phyloP scores from a whole-genome alignment of 2,113 vertebrate species.

The Oreochromis aureus region DNA sequence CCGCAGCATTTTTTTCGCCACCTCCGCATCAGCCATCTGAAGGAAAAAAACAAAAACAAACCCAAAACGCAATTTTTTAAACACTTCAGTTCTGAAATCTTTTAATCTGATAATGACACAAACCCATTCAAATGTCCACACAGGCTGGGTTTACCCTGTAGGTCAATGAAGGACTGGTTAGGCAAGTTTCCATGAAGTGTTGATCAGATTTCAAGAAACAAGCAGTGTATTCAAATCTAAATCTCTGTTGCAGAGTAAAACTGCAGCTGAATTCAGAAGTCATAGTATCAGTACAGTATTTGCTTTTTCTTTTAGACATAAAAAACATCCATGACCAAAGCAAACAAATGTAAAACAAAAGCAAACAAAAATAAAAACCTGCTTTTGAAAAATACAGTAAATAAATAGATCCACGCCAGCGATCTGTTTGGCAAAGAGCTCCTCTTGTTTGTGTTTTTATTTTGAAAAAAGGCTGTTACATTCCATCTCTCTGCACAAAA shows the following conservation, averaged over 20 bases:
- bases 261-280: not conserved
- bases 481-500: not conserved
- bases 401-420: not conserved
- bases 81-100: not conserved
- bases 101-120: not conserved
- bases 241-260: not conserved
- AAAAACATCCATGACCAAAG: accelerated
- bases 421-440: not conserved
- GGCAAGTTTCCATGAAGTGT: not conserved
- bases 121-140: not conserved
- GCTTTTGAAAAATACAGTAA: not conserved
- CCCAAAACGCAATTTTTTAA: not conserved
- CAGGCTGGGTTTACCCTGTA: not conserved
- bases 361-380: not conserved
- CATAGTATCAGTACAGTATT: not conserved
- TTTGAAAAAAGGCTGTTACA: not conserved
- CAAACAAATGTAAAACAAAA: not conserved
- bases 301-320: not conserved
- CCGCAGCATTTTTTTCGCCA: conserved; percentile 84
- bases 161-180: not conserved
- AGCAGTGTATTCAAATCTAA: not conserved
- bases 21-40: conserved; percentile 85
- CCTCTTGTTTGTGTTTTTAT: not conserved
- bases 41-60: not conserved
- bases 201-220: not conserved